A percentile compares a stretch with the other conserved stretches of the same genome.
phyloP scores from a whole-genome alignment of 2,888 invertebrate genomes.

The Vannuccia rotundouncinata region DNA sequence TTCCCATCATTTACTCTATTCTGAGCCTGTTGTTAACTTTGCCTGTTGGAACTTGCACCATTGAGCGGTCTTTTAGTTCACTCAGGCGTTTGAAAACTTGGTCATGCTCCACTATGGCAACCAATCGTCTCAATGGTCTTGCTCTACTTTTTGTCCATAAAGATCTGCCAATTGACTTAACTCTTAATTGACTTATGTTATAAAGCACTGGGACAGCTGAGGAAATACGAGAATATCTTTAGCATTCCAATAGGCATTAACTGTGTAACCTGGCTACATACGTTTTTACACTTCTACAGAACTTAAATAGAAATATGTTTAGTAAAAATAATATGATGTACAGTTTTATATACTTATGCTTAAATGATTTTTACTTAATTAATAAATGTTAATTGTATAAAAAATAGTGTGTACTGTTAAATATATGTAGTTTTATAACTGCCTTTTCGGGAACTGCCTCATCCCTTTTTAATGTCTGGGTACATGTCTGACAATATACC shows the following conservation, averaged over 20 bases:
- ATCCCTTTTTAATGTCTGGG: not conserved
- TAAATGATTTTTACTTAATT: too few species aligned
- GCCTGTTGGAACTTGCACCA: not conserved
- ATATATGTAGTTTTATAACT: not conserved
- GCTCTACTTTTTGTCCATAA: constrained; percentile 1
- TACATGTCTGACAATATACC: not conserved
- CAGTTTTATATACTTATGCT: too few species aligned
- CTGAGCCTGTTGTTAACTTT: not conserved
- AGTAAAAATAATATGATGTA: too few species aligned
- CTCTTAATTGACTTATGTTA: not conserved
- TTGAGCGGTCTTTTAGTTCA: constrained; percentile 1
- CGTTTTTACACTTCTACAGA: too few species aligned
- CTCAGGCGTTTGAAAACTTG: not conserved
- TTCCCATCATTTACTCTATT: not conserved
- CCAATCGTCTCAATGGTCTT: constrained; percentile 1
- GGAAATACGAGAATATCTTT: not conserved
- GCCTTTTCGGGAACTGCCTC: not conserved
- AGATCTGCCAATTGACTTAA: not conserved
- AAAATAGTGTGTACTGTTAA: too few species aligned
- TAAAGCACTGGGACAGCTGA: constrained; percentile 17
- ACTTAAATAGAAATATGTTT: too few species aligned
- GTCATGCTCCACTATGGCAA: constrained; percentile 17
- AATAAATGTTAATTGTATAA: too few species aligned
- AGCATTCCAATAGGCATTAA: not conserved
- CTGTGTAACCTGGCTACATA: too few species aligned